phyloP scores from a whole-genome alignment of 2,888 invertebrate genomes.

The Cloeon dipterum region DNA sequence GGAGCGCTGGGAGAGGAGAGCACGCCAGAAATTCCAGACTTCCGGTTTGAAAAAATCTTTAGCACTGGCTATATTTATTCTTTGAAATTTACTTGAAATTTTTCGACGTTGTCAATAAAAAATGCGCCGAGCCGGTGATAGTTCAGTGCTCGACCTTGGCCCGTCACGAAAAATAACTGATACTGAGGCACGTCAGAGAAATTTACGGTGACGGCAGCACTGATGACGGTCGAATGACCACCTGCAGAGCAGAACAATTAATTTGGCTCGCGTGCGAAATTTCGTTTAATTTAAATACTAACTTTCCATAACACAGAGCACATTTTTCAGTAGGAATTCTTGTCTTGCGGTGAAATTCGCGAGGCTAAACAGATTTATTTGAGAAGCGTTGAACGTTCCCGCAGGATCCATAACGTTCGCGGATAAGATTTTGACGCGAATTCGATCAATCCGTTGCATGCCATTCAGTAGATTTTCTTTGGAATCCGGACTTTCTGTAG shows the following conservation, averaged over 20 bases:
- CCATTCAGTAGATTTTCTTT: background rate
- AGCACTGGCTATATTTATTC: no score
- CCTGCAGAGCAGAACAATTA: background rate
- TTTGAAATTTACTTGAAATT: no score
- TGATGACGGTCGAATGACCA: constrained; percentile 2
- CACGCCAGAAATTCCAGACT: no score
- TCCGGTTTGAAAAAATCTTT: no score
- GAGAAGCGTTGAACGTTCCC: constrained; percentile 4
- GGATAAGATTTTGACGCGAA: background rate
- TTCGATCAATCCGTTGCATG: no score
- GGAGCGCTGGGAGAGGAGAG: no score
- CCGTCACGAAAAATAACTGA: background rate
- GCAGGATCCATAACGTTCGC: background rate
- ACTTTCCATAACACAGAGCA: constrained; percentile 3
- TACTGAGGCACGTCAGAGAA: background rate
- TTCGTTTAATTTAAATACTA: background rate
- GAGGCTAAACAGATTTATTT: constrained; percentile 2
- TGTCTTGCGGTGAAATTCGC: background rate
- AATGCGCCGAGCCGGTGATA: constrained; percentile 3
- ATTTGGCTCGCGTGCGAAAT: no score
- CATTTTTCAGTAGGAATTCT: constrained; percentile 2
- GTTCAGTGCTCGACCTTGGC: background rate
- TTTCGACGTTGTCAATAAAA: background rate
- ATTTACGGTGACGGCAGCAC: background rate
- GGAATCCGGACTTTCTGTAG: background rate